Conservation (phyloP, 2,113 vertebrate genomes). For the Cnemophilus loriae region DNA sequence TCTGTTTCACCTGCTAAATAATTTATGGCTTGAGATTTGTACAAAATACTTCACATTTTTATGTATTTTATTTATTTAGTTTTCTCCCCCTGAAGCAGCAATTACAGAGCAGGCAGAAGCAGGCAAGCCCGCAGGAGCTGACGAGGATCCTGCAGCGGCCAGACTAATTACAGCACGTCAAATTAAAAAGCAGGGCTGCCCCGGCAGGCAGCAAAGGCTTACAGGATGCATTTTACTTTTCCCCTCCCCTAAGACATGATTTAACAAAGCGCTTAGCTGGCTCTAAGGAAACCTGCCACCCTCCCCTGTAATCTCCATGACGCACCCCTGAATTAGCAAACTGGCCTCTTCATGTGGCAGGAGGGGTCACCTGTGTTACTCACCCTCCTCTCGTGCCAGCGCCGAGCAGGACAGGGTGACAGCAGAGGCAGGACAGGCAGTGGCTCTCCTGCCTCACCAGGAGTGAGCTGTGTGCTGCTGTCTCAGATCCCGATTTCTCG, state of each 20-base stretch:
- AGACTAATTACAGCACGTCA: background rate
- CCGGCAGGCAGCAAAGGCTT: background rate
- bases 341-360: background rate
- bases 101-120: constrained; percentile 4
- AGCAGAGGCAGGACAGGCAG: background rate
- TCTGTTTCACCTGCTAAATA: constrained; percentile 1
- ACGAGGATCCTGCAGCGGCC: background rate
- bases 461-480: background rate
- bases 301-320: background rate
- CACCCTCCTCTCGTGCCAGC: background rate
- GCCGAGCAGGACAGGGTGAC: accelerated
- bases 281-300: background rate
- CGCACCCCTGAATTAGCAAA: background rate
- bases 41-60: background rate
- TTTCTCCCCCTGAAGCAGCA: background rate
- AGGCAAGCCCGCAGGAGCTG: constrained; percentile 15
- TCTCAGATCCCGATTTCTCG: background rate
- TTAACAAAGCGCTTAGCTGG: background rate
- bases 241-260: constrained; percentile 7
- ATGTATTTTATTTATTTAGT: background rate
- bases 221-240: background rate
- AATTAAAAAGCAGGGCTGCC: background rate
- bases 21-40: background rate
- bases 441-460: background rate
- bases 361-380: background rate